Evolutionary conservation across 2,888 invertebrate genomes (phyloP).

Genomic region (Noctua fimbriata): DNA sequence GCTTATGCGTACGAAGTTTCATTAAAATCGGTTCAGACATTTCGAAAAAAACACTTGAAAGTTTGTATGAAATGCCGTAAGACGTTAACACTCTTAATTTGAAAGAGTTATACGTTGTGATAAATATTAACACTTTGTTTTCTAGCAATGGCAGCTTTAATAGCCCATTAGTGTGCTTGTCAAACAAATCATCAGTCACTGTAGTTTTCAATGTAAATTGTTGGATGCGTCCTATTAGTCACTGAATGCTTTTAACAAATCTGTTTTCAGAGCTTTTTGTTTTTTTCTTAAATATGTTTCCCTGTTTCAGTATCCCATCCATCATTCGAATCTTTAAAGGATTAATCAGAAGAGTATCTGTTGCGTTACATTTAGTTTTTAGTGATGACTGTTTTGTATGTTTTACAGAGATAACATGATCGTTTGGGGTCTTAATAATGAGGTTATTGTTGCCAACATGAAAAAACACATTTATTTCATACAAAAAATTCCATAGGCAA

Average conservation of each 20-base stretch:
- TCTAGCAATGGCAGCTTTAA: neutral
- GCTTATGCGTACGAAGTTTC: no score
- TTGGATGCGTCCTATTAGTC: conserved; percentile 31
- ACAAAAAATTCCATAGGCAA: no score
- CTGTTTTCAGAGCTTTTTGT: conserved; percentile 18
- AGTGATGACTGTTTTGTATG: neutral
- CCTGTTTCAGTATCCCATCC: neutral
- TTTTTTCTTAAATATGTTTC: neutral
- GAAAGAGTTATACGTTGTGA: neutral
- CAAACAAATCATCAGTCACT: conserved; percentile 18
- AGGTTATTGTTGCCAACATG: no score
- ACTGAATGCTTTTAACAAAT: neutral
- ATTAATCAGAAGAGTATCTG: neutral
- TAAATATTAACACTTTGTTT: neutral
- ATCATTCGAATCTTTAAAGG: neutral
- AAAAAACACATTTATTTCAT: no score
- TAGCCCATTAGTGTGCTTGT: neutral
- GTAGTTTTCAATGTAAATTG: conserved; percentile 28
- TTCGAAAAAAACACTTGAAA: no score
- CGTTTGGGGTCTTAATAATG: neutral
- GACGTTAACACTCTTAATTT: no score
- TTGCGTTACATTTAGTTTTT: neutral
- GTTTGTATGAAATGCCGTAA: no score
- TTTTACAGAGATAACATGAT: neutral
- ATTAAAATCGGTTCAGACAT: no score